Evolutionary conservation across 2,113 vertebrate genomes (phyloP).

Genomic region (Leptocoma aspasia): DNA sequence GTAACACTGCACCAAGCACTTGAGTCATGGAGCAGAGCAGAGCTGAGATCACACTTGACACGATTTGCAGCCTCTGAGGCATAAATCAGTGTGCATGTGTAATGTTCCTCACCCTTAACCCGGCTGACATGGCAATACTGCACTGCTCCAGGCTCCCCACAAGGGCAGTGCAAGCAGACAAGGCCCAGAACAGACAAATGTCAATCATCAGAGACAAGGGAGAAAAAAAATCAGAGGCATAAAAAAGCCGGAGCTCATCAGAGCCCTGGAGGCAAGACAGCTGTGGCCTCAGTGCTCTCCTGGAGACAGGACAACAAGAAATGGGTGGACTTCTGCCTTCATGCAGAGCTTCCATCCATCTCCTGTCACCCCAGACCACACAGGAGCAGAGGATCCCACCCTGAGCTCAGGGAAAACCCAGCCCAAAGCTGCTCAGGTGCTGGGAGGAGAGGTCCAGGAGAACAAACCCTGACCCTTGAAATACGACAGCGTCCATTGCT

Average conservation of each 20-base stretch:
- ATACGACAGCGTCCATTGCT: rapidly evolving
- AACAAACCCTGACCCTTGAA: not conserved
- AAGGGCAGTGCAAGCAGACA: constrained; percentile 30
- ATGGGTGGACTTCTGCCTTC: not conserved
- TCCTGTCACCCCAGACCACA: not conserved
- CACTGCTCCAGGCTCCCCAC: constrained; percentile 31
- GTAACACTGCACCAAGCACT: not conserved
- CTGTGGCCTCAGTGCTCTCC: not conserved
- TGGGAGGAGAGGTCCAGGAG: not conserved
- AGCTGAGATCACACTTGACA: constrained; percentile 64
- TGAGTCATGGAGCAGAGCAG: constrained; percentile 44
- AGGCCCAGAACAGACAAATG: constrained; percentile 48
- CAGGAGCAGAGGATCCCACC: rapidly evolving
- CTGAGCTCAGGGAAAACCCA: not conserved
- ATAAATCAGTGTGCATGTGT: constrained; percentile 65
- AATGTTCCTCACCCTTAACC: constrained; percentile 64
- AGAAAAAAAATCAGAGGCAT: not conserved
- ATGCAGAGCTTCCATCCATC: not conserved
- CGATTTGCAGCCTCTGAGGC: constrained; percentile 51
- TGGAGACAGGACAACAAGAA: not conserved
- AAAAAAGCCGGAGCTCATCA: constrained; percentile 13
- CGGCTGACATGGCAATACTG: constrained; percentile 35
- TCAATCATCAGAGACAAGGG: constrained; percentile 25
- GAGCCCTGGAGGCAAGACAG: not conserved
- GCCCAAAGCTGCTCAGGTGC: not conserved